Base-by-base conservation (phyloP, 2,113 vertebrate species). In the Lepus timidus region DNA sequence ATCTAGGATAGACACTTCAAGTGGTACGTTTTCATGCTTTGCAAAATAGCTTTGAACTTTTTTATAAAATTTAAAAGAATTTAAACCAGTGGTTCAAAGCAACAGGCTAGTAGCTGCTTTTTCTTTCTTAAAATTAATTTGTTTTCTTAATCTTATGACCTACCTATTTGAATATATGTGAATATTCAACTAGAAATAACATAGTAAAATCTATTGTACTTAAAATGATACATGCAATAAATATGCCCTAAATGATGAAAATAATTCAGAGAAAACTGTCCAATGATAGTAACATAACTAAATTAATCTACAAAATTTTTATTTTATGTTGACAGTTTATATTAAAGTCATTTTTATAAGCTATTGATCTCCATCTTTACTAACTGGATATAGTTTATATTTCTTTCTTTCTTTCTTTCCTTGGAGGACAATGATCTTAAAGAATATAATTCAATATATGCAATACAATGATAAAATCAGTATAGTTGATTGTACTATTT, bases 261-360 rank as follows among this genome's bases (percentile, higher is more conserved):
- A n/a, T 13, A 31, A 36, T n/a, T 39, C 31, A 39, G 70, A 83
- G 22, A 86, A 65, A 31, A 20, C 3, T 85, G 3, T 51, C 22
- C 29, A 27, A 25, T 75, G 33, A 86, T 73, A 31, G 9, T 76
- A 22, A 78, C 29, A 55, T 39, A 85, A 9, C 10, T 81, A 96
- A 93, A 65, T 9, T 79, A 91, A 85, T 62, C 12, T 73, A 76
- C 79, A 88, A 58, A 84, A 85, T 79, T 95, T 88, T 68, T 2
- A 88, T 44, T 95, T 96, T 87, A 51, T 67, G 61, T 61, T 89
- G 55, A 33, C 62, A 94, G 51, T 22, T 91, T 75, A 27, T 12
- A 90, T 91, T 16, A 52, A 93, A 88, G 7, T 76, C 78, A 97
- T 95, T 86, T 93, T 96, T 97, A 90, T n/a, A 91, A 95, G 16